Percentiles rank a stretch among this genome's conserved stretches.
These are phyloP conservation scores for Vespertilio murinus DNA, from an alignment of 2,797 vertebrate species.

Conservation along the genomic window DNA sequence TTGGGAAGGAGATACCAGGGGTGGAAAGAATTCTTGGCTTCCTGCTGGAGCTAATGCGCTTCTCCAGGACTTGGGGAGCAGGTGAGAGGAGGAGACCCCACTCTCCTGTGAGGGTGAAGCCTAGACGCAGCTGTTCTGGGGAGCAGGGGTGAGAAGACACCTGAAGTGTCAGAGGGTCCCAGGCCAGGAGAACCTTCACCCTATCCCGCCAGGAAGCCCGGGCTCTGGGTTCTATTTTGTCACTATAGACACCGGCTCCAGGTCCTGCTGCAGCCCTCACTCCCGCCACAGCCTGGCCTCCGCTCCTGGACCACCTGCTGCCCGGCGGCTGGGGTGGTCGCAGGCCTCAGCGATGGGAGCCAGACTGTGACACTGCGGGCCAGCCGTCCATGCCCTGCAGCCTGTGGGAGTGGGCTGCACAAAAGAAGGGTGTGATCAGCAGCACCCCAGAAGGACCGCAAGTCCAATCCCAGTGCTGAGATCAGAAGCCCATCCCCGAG, in stretches of 20 bases:
- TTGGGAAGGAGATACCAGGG: background rate
- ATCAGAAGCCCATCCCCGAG: background rate
- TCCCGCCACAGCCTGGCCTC: slow-evolving; percentile 58
- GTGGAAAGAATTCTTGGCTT: background rate
- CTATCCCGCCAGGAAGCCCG: slow-evolving; percentile 89
- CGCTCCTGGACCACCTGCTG: slow-evolving; percentile 90
- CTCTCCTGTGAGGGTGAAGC: background rate
- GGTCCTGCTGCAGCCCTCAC: slow-evolving; percentile 77
- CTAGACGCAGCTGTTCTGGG: background rate
- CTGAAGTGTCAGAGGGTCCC: background rate
- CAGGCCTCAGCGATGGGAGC: slow-evolving; percentile 79
- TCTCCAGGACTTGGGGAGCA: background rate
- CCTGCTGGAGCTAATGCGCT: background rate
- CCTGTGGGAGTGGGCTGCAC: slow-evolving; percentile 76
- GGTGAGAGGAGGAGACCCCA: background rate
- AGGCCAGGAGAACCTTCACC: slow-evolving; percentile 79
- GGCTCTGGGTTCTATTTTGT: slow-evolving; percentile 91
- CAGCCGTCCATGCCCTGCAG: slow-evolving; percentile 77
- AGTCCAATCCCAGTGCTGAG: background rate
- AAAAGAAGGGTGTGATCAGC: background rate
- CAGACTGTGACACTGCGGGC: slow-evolving; percentile 85
- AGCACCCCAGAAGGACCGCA: background rate
- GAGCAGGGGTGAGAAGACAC: background rate
- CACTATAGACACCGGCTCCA: slow-evolving; percentile 87
- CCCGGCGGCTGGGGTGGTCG: slow-evolving; percentile 68